These are phyloP conservation scores for Notiomystis cincta DNA, from an alignment of 2,113 vertebrate species.

Conservation along the genomic window DNA sequence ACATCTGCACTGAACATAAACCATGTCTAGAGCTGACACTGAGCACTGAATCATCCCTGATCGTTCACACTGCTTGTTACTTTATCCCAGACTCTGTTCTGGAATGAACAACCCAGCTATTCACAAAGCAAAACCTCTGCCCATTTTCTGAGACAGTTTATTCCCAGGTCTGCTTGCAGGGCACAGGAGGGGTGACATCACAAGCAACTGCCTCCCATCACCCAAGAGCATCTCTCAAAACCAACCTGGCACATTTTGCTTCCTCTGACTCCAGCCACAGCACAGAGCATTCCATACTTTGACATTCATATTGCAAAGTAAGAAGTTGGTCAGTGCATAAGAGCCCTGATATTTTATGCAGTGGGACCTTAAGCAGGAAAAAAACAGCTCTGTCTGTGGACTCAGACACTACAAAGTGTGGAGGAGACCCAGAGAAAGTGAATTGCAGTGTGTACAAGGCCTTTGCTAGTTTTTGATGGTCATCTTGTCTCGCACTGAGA, in stretches of 20 bases:
- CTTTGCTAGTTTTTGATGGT: not conserved
- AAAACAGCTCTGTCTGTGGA: not conserved
- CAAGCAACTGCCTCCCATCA: not conserved
- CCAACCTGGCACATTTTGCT: not conserved
- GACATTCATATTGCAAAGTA: not conserved
- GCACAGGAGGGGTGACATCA: not conserved
- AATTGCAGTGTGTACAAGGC: rapidly evolving
- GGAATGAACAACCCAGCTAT: not conserved
- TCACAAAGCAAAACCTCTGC: not conserved
- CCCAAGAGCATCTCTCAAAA: not conserved
- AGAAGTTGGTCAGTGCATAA: not conserved
- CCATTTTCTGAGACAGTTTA: not conserved
- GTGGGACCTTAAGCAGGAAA: not conserved
- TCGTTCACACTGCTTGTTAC: not conserved
- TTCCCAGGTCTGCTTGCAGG: not conserved
- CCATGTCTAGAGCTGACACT: not conserved
- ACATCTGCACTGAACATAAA: not conserved
- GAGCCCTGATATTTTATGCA: not conserved
- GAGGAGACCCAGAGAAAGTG: not conserved
- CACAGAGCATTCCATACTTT: not conserved
- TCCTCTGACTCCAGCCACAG: not conserved
- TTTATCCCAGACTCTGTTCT: not conserved
- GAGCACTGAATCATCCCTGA: not conserved
- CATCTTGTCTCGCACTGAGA: not conserved
- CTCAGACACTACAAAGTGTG: not conserved